A percentile compares a stretch with the other conserved stretches of the same genome.
phyloP scores from a whole-genome alignment of 2,797 vertebrate species.

The Scyliorhinus canicula region DNA sequence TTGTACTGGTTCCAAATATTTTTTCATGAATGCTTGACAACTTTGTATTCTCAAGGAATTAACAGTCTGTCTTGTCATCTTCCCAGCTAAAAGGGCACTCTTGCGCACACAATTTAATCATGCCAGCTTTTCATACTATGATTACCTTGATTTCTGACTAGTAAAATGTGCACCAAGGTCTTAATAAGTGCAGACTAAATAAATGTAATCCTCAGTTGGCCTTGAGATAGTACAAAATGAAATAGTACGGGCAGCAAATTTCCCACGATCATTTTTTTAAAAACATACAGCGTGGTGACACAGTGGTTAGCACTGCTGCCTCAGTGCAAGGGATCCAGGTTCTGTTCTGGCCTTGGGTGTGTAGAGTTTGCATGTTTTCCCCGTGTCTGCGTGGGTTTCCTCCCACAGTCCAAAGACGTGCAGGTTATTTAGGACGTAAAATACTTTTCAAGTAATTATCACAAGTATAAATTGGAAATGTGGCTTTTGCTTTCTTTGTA shows the following conservation, averaged over 20 bases:
- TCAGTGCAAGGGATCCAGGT: too few relatives aligned
- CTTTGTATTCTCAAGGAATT: not conserved
- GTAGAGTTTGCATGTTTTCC: too few relatives aligned
- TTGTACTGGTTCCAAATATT: not conserved
- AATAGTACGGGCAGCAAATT: not conserved
- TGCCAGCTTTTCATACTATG: not conserved
- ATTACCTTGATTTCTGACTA: not conserved
- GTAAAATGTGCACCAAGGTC: not conserved
- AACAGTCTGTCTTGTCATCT: not conserved
- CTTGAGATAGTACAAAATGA: not conserved
- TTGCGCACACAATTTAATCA: not conserved
- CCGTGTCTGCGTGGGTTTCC: too few relatives aligned
- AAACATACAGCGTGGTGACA: too few relatives aligned
- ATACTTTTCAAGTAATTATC: not conserved
- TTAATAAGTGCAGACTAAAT: not conserved
- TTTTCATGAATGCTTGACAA: not conserved
- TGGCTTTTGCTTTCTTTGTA: not conserved
- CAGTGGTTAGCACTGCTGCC: too few relatives aligned
- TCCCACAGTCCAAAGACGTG: too few relatives aligned
- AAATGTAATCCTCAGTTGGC: not conserved
- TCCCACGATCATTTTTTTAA: not conserved
- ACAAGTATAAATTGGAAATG: not conserved
- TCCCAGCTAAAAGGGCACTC: not conserved
- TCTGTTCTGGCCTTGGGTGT: too few relatives aligned
- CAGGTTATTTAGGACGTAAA: too few relatives aligned